Conservation (phyloP, 1,140 invertebrate species). For the Brachionus manjavacas region DNA sequence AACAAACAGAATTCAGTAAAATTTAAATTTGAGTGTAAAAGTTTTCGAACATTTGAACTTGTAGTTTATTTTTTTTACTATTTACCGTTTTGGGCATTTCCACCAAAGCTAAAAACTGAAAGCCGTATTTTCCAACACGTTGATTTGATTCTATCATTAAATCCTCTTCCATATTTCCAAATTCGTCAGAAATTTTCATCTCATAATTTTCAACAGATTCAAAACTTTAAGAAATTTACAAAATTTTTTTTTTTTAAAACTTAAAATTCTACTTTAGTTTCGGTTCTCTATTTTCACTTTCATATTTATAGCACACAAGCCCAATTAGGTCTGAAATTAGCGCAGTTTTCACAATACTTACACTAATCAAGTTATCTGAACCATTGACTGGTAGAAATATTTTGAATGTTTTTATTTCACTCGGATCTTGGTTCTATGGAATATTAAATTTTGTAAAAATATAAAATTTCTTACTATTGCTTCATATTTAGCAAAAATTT, state of each 20-base stretch:
- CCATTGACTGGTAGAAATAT: not conserved
- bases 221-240: not conserved
- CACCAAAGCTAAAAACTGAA: not conserved
- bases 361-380: not conserved
- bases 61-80: not conserved
- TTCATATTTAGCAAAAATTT: conserved; percentile 4
- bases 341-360: not conserved
- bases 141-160: conserved; percentile 22
- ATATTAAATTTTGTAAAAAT: not conserved
- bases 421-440: conserved; percentile 3
- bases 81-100: not conserved
- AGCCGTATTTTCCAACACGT: not conserved
- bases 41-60: not conserved
- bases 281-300: not conserved
- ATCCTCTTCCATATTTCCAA: conserved; percentile 11
- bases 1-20: not conserved
- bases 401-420: not conserved
- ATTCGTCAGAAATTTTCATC: conserved; percentile 31
- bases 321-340: conserved; percentile 14
- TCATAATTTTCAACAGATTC: not conserved
- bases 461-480: not conserved
- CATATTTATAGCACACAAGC: conserved; percentile 1
- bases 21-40: not conserved
- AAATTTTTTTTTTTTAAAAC: not conserved
- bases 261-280: not conserved